Base-by-base conservation (phyloP, 1,140 invertebrate genomes). In the Hyles vespertilio region DNA sequence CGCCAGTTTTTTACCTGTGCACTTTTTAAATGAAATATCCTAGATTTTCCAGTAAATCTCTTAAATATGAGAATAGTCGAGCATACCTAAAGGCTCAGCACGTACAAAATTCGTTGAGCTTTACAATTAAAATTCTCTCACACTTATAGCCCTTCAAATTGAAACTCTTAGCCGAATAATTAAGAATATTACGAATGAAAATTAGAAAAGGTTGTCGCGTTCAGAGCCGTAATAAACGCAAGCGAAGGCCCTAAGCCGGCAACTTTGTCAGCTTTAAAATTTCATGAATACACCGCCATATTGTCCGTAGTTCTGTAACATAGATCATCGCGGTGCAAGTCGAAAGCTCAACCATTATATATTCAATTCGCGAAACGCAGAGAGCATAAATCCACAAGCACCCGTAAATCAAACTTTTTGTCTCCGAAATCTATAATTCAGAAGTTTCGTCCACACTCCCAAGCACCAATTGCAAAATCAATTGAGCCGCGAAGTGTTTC, bases 361-460 rank as follows among this genome's bases (percentile, higher is more conserved):
- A 83, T 83, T 83, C 80, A 75, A 80, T 79, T 71, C 68, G 64
- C 70, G 72, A 68, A 74, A 68, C 70, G 70, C 58, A 63, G 56
- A 66, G 60, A 70, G 57, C 76, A 74, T 78, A 78, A 83, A 79
- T 83, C 74, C 63, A 61, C 49, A 65, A 69, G 64, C 62, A 62
- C 69, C 54, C 70, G 71, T 81, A 81, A 79, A 81, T 81, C 77
- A 83, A 74, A 77, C 63, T 82, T 81, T 81, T 83, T 79, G 70
- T 73, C 68, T 61, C 54, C 65, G 36, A 60, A 67, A 77, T 77
- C 77, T 70, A 79, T 79, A 75, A 79, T 80, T 80, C 77, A 82
- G 59, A 59, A 72, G 59, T 65, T 67, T 66, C 62, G 65, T 59
- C 67, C 66, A 68, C 69, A 72, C 58, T 64, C 46, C 63, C 52